Evolutionary conservation across 2,888 invertebrate species (phyloP).

Genomic region (Polymixis lichenea): DNA sequence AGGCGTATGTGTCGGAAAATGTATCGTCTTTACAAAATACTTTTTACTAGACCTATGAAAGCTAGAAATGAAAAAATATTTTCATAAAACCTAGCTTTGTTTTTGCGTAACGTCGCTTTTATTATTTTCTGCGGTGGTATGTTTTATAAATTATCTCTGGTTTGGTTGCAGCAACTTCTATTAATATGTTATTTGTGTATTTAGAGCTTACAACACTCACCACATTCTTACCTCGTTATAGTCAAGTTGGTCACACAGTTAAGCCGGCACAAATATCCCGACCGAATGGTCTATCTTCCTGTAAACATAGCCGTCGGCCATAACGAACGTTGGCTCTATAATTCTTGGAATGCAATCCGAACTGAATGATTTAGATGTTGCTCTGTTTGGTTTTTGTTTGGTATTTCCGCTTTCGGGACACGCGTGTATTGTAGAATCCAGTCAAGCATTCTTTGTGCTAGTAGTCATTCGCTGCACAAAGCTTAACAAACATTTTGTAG

Average conservation of each 20-base stretch:
- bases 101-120: slow-evolving; percentile 12
- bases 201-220: not conserved
- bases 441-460: not conserved
- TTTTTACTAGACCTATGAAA: not conserved
- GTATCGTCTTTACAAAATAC: not conserved
- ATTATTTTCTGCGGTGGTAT: slow-evolving; percentile 1
- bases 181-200: slow-evolving; percentile 5
- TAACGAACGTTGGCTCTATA: slow-evolving; percentile 35
- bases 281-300: slow-evolving; percentile 29
- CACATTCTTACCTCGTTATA: slow-evolving; percentile 19
- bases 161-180: slow-evolving; percentile 13
- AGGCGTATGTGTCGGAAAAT: not conserved
- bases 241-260: slow-evolving; percentile 1
- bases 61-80: not conserved
- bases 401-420: slow-evolving; percentile 30
- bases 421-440: not conserved
- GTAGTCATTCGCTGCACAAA: not conserved
- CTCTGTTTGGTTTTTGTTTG: slow-evolving; percentile 31
- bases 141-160: not conserved
- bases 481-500: not conserved
- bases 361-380: slow-evolving; percentile 56
- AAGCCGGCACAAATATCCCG: not conserved
- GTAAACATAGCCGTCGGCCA: slow-evolving; percentile 23
- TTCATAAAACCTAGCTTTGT: not conserved
- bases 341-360: slow-evolving; percentile 50